phyloP scores from a whole-genome alignment of 2,113 vertebrate species.

The Apodemus sylvaticus region DNA sequence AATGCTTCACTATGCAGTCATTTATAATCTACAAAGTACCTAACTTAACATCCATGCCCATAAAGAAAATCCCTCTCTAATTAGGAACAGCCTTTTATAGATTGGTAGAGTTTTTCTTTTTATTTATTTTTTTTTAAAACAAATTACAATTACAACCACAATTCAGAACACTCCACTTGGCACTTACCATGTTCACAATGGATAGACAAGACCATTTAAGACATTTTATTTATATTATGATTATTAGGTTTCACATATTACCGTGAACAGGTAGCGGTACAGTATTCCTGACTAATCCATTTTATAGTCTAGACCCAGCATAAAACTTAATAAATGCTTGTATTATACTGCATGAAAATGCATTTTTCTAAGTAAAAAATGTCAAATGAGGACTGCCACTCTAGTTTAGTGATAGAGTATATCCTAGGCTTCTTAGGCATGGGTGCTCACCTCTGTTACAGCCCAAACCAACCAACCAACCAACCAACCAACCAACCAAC shows the following conservation, averaged over 20 bases:
- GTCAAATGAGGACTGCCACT: not conserved
- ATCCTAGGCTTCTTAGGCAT: not conserved
- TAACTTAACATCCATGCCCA: not conserved
- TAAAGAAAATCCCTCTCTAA: not conserved
- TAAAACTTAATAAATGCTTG: not conserved
- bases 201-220: not conserved
- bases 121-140: no score
- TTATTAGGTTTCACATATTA: slow-evolving; percentile 18
- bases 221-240: slow-evolving; percentile 9
- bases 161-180: not conserved
- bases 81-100: not conserved
- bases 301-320: not conserved
- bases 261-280: not conserved
- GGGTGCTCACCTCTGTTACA: not conserved
- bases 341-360: slow-evolving; percentile 31
- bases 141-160: not conserved
- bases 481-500: not conserved
- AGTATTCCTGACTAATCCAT: not conserved
- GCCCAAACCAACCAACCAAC: not conserved
- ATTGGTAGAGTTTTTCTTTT: not conserved
- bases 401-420: not conserved
- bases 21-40: not conserved
- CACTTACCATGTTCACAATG: not conserved
- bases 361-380: not conserved
- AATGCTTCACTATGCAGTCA: not conserved